Percentiles rank a stretch among this genome's conserved stretches.
These are phyloP conservation scores for Balanococcus diminutus DNA, from an alignment of 2,888 invertebrate species.

Conservation along the genomic window DNA sequence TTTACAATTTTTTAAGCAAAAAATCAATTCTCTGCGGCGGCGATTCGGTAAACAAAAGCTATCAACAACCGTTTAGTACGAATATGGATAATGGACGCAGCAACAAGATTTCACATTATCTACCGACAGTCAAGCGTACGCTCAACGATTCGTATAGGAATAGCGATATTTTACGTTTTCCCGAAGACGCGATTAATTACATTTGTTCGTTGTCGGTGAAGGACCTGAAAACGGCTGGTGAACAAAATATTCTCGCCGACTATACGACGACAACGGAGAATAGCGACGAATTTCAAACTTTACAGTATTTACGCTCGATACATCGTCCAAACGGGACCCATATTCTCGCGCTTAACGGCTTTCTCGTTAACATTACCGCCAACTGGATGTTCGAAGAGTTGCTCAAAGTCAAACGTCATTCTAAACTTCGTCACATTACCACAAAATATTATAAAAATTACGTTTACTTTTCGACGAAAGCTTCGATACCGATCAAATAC, in stretches of 20 bases:
- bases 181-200: not conserved
- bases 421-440: not conserved
- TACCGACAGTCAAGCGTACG: conserved; percentile 10
- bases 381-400: conserved; percentile 12
- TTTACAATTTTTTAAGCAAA: conserved; percentile 34
- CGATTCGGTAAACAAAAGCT: not conserved
- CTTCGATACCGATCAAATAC: conserved; percentile 39
- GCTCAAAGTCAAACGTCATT: not conserved
- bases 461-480: not conserved
- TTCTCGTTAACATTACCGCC: no score
- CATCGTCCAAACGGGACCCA: not conserved
- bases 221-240: conserved; percentile 36
- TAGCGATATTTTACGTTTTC: not conserved
- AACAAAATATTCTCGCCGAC: conserved; percentile 10
- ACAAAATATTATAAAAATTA: conserved; percentile 1
- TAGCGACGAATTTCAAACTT: not conserved
- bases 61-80: not conserved
- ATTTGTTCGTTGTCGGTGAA: conserved; percentile 28
- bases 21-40: not conserved
- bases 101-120: not conserved
- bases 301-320: not conserved
- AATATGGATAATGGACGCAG: conserved; percentile 35
- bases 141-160: conserved; percentile 8
- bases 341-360: conserved; percentile 20
- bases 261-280: not conserved